A percentile compares a stretch with the other conserved stretches of the same genome.
phyloP scores from a whole-genome alignment of 2,888 invertebrate species.

The Catonia carolina region DNA sequence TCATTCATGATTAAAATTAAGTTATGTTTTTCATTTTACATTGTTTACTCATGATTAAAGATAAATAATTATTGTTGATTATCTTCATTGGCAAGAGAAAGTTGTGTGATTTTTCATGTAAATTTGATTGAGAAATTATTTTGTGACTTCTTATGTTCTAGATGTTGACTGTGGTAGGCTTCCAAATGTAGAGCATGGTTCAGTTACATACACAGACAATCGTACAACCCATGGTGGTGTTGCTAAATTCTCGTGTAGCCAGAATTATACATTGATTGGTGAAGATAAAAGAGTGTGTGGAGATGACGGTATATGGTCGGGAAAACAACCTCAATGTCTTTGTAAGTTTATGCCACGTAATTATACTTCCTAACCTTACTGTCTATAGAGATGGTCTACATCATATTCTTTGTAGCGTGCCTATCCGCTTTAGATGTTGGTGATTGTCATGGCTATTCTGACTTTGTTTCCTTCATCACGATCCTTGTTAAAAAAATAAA shows the following conservation, averaged over 20 bases:
- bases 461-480: background rate
- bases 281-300: conserved; percentile 61
- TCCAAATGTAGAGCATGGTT: conserved; percentile 63
- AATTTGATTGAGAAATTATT: too few relatives aligned
- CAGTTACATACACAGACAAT: conserved; percentile 56
- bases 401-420: background rate
- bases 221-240: conserved; percentile 73
- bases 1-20: too few relatives aligned
- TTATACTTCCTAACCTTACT: conserved; percentile 23
- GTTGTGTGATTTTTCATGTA: too few relatives aligned
- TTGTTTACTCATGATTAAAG: too few relatives aligned
- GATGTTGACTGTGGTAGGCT: conserved; percentile 75
- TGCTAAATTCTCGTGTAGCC: conserved; percentile 69
- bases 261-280: conserved; percentile 80
- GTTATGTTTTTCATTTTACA: too few relatives aligned
- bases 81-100: too few relatives aligned
- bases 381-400: background rate
- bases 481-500: background rate
- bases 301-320: conserved; percentile 68
- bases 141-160: too few relatives aligned
- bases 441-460: too few relatives aligned
- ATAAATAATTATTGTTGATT: too few relatives aligned
- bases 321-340: conserved; percentile 69
- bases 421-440: too few relatives aligned
- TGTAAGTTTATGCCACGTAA: too few relatives aligned